Evolutionary conservation across 2,797 vertebrate species (phyloP), one percentile per base, ranked within the genome.

Genomic region (Protonibea diacanthus): DNA sequence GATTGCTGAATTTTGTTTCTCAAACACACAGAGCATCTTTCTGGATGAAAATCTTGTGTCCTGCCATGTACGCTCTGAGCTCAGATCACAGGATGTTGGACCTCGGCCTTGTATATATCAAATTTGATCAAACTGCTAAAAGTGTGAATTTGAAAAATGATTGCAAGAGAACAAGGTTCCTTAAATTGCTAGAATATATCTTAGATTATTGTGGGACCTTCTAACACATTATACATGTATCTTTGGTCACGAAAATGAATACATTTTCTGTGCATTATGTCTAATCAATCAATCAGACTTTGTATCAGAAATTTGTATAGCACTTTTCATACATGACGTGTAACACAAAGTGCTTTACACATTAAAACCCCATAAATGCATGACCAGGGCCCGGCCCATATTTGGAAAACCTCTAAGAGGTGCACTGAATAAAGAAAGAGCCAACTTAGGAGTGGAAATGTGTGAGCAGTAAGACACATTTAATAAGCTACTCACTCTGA

Each of bases 381-480:
- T 38, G 33, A 38, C 25, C 8, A 6, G 13, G 13, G 21, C 10
- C 10, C 5, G 13, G 21, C 10, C 10, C 5, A 18, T 25, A 18
- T 42, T 42, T 42, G 21, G 51, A 14, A 27, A 20, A 52, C 12
- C 1, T 64, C 7, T 7, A 9, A 33, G 11, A 63, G 14, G 49
- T 9, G 20, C 44, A 20, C 23, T 29, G 23, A 62, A n/a, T 6
- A 33, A 25, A 18, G 21, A 29, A 21, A 58, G 10, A 7, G n/a
- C 18, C 12, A 15, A 56, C 1, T 15, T 45, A 56, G 3, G 40
- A 27, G 12, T 48, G 17, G 18, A 67, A 27, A 15, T 42, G 0
- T 55, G 52, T 47, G 42, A 44, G 52, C 18, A 68, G 10, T n/a
- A 17, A 52, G 29, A 17, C 27, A 53, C 18, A 62, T 61, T 71